Evolutionary conservation across 2,888 invertebrate genomes (phyloP).

Genomic region (Atrina japonica): DNA sequence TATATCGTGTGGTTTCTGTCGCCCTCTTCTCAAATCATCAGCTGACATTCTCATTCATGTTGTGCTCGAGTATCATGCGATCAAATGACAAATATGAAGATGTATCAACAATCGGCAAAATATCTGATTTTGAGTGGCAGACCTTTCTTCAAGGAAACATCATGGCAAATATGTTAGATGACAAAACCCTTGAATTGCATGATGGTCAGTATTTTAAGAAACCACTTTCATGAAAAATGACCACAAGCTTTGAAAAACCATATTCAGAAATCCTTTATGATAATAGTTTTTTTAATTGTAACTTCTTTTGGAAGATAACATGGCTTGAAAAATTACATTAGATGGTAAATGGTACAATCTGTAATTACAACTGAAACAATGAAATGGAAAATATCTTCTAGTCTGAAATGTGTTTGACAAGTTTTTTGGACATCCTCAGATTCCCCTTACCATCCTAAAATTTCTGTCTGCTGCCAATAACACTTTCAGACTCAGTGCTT

Average conservation of each 20-base stretch:
- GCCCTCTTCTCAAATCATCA: conserved; percentile 79
- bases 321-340: too few species aligned
- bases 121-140: conserved; percentile 74
- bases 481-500: too few species aligned
- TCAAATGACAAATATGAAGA: conserved; percentile 63
- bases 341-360: too few species aligned
- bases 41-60: conserved; percentile 79
- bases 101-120: conserved; percentile 59
- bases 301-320: neutral
- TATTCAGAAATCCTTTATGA: neutral
- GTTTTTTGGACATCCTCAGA: too few species aligned
- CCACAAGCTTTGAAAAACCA: too few species aligned
- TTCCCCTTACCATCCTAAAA: too few species aligned
- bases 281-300: too few species aligned
- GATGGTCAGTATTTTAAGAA: conserved; percentile 69
- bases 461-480: too few species aligned
- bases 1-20: conserved; percentile 78
- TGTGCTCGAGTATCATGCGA: conserved; percentile 77
- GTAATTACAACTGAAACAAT: too few species aligned
- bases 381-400: too few species aligned
- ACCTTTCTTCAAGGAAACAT: conserved; percentile 78
- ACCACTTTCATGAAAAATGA: too few species aligned
- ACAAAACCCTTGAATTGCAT: conserved; percentile 62
- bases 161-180: conserved; percentile 75
- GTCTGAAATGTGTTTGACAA: too few species aligned